Evolutionary conservation across 2,888 invertebrate genomes (phyloP), one percentile per base, ranked within the genome.

Genomic region (Noctuana brunneofusca): DNA sequence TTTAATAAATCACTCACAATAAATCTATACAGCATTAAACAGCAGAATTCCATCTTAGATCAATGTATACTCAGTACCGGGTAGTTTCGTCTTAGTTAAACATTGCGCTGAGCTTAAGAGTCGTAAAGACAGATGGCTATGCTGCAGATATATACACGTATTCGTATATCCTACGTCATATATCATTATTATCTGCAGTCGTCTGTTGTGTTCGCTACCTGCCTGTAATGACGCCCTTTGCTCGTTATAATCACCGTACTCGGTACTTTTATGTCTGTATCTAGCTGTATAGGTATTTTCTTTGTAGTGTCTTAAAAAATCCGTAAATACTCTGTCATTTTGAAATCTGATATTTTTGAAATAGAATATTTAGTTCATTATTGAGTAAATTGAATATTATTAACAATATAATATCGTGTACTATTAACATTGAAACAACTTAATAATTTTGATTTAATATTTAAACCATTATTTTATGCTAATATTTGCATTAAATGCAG

Each of bases 151-250:
- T 8, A 11, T 8, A 16, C 4, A 20, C 1, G 3, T 18, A 11
- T 24, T 24, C 1, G 49, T 52, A 52, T 52, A 46, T 59, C 43
- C 20, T 52, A 18, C 53, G 38, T 12, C 58, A 46, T 59, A 48
- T 62, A 62, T 62, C 62, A 62, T 62, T 62, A 59, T 59, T 59
- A 59, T 59, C 52, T 41, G 20, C 53, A 43, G 59, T 52, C 58
- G 57, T 58, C 58, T 50, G 58, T 58, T 59, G 59, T 59, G 43
- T 30, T 41, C 58, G 27, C 58, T 50, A 20, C 58, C 52, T 52
- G 53, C 52, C 57, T 59, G 59, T 59, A 59, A 59, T 59, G 59
- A 59, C 58, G 58, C 58, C 52, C 58, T 58, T 52, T 59, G 52
- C 59, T 59, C 27, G 59, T 53, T 53, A 59, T 59, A 59, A 59